These are phyloP conservation scores for Nasalis larvatus DNA, from an alignment of 2,113 vertebrate genomes.

Conservation along the genomic window DNA sequence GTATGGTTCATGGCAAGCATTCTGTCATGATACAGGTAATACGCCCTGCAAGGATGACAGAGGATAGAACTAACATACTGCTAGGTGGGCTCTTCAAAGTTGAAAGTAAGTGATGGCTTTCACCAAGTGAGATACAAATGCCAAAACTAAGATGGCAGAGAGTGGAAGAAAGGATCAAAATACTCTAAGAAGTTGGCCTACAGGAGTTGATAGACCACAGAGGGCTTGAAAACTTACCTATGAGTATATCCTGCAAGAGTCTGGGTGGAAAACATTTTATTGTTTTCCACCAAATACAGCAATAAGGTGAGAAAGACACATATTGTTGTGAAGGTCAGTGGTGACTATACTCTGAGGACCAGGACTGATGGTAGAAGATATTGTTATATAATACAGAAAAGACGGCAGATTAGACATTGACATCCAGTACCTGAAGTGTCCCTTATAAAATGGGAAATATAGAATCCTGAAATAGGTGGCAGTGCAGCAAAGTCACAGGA, in stretches of 20 bases:
- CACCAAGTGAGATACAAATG: background rate
- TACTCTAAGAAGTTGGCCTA: background rate
- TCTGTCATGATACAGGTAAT: background rate
- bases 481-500: background rate
- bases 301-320: background rate
- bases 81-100: background rate
- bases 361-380: background rate
- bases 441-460: background rate
- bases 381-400: background rate
- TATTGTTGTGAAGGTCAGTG: background rate
- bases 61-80: background rate
- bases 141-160: background rate
- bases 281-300: background rate
- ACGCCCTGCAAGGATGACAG: background rate
- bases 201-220: background rate
- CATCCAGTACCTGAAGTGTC: background rate
- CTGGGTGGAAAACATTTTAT: background rate
- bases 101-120: background rate
- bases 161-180: background rate
- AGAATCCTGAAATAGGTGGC: background rate
- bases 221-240: background rate
- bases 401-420: background rate
- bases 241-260: background rate
- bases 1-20: background rate
- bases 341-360: background rate